Evolutionary conservation across 1,140 invertebrate species (phyloP).

Genomic region (Heterodera carotae): DNA sequence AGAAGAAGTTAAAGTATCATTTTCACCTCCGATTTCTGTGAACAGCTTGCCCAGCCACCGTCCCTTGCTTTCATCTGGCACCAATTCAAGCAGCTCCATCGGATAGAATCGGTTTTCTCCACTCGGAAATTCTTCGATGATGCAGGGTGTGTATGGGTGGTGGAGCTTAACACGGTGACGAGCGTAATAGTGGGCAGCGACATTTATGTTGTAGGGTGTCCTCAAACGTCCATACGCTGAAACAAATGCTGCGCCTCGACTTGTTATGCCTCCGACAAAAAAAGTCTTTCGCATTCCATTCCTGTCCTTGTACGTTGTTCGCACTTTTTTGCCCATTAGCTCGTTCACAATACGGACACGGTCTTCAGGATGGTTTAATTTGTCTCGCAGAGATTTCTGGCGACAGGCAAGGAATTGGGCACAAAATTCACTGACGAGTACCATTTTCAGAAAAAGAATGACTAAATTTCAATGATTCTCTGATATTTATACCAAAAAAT

Average conservation of each 20-base stretch:
- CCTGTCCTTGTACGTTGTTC: slow-evolving; percentile 8
- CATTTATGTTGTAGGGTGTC: neutral
- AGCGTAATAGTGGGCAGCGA: slow-evolving; percentile 7
- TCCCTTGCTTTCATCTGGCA: too few species aligned
- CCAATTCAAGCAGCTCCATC: too few species aligned
- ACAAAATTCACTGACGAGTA: neutral
- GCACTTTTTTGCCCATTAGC: neutral
- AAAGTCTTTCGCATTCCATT: neutral
- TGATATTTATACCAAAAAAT: too few species aligned
- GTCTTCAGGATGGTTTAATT: neutral
- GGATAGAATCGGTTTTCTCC: too few species aligned
- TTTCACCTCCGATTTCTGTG: too few species aligned
- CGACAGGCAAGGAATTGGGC: neutral
- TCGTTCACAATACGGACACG: neutral
- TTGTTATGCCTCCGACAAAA: neutral
- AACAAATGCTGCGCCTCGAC: neutral
- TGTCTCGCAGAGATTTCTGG: neutral
- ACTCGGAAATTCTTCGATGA: neutral
- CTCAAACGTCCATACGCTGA: slow-evolving; percentile 1
- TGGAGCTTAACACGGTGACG: neutral
- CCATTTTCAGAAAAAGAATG: neutral
- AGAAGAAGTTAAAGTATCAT: too few species aligned
- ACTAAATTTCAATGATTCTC: too few species aligned
- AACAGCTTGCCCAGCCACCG: too few species aligned
- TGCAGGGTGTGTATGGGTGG: neutral